Base-by-base conservation (phyloP, 1,140 invertebrate species). In the Proales similis region DNA sequence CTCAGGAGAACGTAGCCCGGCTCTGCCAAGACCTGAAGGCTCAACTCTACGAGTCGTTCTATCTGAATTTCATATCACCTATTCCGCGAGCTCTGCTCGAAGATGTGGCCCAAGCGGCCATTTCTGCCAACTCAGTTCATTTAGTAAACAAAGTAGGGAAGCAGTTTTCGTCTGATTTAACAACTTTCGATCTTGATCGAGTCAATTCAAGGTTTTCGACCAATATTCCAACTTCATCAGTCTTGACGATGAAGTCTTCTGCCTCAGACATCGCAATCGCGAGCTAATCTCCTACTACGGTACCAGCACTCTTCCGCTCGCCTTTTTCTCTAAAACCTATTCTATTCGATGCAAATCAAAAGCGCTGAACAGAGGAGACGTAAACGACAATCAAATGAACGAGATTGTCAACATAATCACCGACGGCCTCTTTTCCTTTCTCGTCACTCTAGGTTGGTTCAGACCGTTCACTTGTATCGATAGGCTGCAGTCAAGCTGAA, bases 221-320 rank as follows among this genome's bases (percentile, higher is more conserved):
- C 94, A 98, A 74, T 97, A 97, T 82, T 79, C 96, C 29, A 96
- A 97, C 79, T 99, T 98, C 72, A 96, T 99, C 68, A 88, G 87
- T 27, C 77, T 99, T 53, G 95, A 99, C 81, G 91, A 98, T 77
- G 91, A 98, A 73, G 82, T 99, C 74, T 99, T 97, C 77, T 84
- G 90, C 64, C 78, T 98, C 60, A 84, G 86, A 71, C 87, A 94
- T 75, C 88, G 92, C 74, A 87, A 89, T 69, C 86, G 86, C 68
- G 88, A 93, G 67, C 73, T 82, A 30, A 80, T 95, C 64, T 93
- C 90, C 6, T 97, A 94, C 79, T 94, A 94, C 80, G 83, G 85
- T 87, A 78, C 78, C 74, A 75, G 30, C 6, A 22, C 27, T 63
- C 38, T 42, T 26, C 17, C 4, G 42, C 19, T 67, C 30, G 3